Evolutionary conservation across 2,113 vertebrate genomes (phyloP).

Genomic region (Oncorhynchus tshawytscha): DNA sequence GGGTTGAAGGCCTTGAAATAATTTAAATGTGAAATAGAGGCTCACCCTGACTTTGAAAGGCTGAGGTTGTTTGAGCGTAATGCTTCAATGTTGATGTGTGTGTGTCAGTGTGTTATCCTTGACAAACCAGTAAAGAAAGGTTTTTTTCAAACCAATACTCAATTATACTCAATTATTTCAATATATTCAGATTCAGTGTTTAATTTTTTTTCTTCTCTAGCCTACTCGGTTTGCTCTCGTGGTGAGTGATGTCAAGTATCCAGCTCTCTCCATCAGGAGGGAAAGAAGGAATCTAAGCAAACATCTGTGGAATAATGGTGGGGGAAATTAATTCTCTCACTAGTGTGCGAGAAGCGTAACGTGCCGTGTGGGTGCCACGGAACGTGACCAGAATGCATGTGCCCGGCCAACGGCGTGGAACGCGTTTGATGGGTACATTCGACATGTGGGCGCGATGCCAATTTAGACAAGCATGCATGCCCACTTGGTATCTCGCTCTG

Average conservation of each 20-base stretch:
- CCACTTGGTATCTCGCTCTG: conserved; percentile 41
- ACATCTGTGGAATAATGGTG: conserved; percentile 73
- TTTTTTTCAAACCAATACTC: background rate
- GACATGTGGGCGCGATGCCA: conserved; percentile 69
- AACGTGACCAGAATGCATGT: conserved; percentile 73
- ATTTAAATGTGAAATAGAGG: background rate
- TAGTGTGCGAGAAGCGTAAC: conserved; percentile 47
- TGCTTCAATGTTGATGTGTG: background rate
- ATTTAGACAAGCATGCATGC: conserved; percentile 70
- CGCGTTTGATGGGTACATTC: conserved; percentile 71
- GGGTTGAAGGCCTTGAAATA: background rate
- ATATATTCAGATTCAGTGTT: conserved; percentile 38
- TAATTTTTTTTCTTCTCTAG: conserved; percentile 31
- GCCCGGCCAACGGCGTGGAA: conserved; percentile 62
- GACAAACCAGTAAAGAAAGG: too few species aligned
- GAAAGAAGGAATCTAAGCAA: conserved; percentile 72
- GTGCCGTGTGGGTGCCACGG: conserved; percentile 56
- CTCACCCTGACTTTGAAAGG: background rate
- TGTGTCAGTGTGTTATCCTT: background rate
- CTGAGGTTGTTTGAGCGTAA: background rate
- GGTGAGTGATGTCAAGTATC: conserved; percentile 54
- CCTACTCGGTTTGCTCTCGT: conserved; percentile 44
- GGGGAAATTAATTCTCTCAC: conserved; percentile 67
- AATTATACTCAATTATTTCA: conserved; percentile 19
- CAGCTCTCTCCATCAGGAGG: conserved; percentile 61